A percentile compares a stretch with the other conserved stretches of the same genome.
These are phyloP conservation scores for Nomada flava DNA, from an alignment of 2,888 invertebrate species.

Conservation along the genomic window DNA sequence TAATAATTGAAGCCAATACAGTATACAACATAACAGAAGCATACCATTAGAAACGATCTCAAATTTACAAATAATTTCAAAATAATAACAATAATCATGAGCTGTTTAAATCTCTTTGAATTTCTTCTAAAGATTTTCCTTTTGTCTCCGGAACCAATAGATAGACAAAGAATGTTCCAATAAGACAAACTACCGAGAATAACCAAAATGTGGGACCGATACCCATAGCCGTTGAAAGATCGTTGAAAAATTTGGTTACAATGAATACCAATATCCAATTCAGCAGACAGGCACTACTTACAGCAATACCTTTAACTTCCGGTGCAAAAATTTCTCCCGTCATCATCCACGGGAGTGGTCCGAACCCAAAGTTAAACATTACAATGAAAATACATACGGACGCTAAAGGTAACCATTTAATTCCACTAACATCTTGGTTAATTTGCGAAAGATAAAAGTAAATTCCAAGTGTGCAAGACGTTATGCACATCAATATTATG, in stretches of 20 bases:
- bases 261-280: slow-evolving; percentile 94
- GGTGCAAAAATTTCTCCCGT: slow-evolving; percentile 92
- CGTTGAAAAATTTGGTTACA: slow-evolving; percentile 90
- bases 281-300: slow-evolving; percentile 91
- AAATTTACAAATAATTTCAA: not conserved
- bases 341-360: slow-evolving; percentile 96
- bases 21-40: not conserved
- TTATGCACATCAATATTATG: slow-evolving; percentile 89
- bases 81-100: not conserved
- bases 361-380: slow-evolving; percentile 93
- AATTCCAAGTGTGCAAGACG: slow-evolving; percentile 89
- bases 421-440: slow-evolving; percentile 82
- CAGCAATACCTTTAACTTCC: slow-evolving; percentile 91
- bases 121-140: slow-evolving; percentile 84
- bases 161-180: slow-evolving; percentile 89
- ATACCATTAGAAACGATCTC: not conserved
- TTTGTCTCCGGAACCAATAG: slow-evolving; percentile 87
- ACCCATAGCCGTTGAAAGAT: slow-evolving; percentile 79
- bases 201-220: slow-evolving; percentile 90
- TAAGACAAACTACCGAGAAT: slow-evolving; percentile 88
- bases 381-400: slow-evolving; percentile 91
- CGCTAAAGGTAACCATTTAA: slow-evolving; percentile 91
- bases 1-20: too few relatives aligned
- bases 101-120: slow-evolving; percentile 82
- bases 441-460: slow-evolving; percentile 86